Percentiles rank a stretch among this genome's conserved stretches.
These are phyloP conservation scores for Zosterops japonicus DNA, from an alignment of 2,113 vertebrate species.

Conservation along the genomic window DNA sequence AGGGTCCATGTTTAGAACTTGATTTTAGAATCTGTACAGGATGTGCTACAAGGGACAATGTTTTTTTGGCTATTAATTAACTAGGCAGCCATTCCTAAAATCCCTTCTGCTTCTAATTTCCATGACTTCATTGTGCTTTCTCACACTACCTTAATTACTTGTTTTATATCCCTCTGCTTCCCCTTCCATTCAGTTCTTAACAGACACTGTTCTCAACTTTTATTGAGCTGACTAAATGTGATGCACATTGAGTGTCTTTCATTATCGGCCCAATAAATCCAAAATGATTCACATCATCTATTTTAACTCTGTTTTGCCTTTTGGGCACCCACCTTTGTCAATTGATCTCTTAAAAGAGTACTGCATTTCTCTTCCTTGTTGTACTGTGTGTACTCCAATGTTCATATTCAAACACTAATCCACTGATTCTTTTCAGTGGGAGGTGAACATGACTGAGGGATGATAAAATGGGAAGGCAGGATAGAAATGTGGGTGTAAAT, in stretches of 20 bases:
- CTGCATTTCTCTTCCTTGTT: not conserved
- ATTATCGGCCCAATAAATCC: constrained; percentile 41
- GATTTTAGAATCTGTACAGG: not conserved
- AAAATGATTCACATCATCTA: constrained; percentile 7
- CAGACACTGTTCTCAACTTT: not conserved
- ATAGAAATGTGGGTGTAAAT: not conserved
- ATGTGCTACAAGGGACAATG: not conserved
- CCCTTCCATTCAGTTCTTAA: not conserved
- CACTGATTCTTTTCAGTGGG: not conserved
- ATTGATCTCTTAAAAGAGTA: not conserved
- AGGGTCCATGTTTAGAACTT: not conserved
- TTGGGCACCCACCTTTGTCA: constrained; percentile 21
- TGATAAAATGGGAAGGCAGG: not conserved
- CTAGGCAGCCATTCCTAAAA: not conserved
- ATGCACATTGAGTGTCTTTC: not conserved
- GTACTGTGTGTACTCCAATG: not conserved
- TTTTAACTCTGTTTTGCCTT: constrained; percentile 23
- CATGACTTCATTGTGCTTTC: not conserved
- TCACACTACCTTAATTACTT: constrained; percentile 3
- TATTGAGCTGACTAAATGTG: constrained; percentile 9
- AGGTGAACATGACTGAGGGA: not conserved
- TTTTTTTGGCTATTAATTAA: not conserved
- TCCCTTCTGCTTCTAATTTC: not conserved
- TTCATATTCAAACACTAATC: not conserved
- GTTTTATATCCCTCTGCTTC: not conserved